Evolutionary conservation across 1,140 invertebrate species (phyloP).

Genomic region (Apis cerana): DNA sequence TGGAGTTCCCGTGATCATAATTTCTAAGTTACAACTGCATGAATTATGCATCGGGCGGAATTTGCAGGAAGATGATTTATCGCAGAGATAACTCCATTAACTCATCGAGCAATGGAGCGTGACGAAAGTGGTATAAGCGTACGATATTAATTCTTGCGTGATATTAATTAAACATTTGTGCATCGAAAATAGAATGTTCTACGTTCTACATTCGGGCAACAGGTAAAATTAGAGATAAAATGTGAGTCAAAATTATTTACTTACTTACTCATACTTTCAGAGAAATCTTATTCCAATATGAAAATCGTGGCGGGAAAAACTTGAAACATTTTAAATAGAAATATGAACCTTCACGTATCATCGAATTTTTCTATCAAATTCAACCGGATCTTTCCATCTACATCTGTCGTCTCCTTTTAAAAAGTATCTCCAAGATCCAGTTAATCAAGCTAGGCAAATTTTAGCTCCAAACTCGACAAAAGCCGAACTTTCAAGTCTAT

Average conservation of each 20-base stretch:
- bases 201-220: neutral
- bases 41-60: constrained; percentile 29
- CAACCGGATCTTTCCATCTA: too few species aligned
- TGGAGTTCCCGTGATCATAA: neutral
- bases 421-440: too few species aligned
- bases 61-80: constrained; percentile 31
- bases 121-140: constrained; percentile 27
- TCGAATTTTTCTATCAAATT: too few species aligned
- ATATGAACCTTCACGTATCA: too few species aligned
- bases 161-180: constrained; percentile 26
- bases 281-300: too few species aligned
- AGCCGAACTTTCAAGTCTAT: neutral
- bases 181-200: neutral
- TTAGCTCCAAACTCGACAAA: neutral
- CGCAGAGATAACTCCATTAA: constrained; percentile 9
- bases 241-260: too few species aligned
- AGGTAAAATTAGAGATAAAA: too few species aligned
- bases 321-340: too few species aligned
- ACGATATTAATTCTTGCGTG: constrained; percentile 13
- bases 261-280: too few species aligned
- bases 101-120: constrained; percentile 7
- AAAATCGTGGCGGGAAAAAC: too few species aligned
- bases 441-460: neutral
- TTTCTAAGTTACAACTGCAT: constrained; percentile 28
- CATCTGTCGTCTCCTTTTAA: too few species aligned